These are phyloP conservation scores for Plumapathes pennacea DNA, from an alignment of 92 coral and sea anemone species.

Conservation along the genomic window DNA sequence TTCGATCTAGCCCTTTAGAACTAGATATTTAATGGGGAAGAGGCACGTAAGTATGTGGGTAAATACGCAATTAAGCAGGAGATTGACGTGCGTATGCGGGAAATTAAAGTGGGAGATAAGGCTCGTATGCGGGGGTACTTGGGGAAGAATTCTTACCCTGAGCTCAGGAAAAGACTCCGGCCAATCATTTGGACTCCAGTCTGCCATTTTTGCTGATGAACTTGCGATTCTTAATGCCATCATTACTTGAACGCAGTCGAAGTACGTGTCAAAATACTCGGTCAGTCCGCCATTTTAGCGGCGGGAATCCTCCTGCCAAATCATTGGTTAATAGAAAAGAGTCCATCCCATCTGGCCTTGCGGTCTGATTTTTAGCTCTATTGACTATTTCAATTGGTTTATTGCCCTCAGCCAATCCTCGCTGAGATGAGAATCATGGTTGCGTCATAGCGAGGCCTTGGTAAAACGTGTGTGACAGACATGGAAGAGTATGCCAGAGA, in stretches of 20 bases:
- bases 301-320: slow-evolving; percentile 33
- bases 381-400: slow-evolving; percentile 19
- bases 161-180: slow-evolving; percentile 79
- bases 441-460: slow-evolving; percentile 71
- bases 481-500: slow-evolving; percentile 99
- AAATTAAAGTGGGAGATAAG: no score
- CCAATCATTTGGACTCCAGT: slow-evolving; percentile 90
- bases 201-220: slow-evolving; percentile 27
- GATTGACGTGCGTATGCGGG: no score
- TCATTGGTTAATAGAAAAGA: slow-evolving; percentile 31
- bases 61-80: no score
- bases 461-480: slow-evolving; percentile 57
- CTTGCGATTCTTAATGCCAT: no score
- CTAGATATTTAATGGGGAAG: no score
- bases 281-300: slow-evolving; percentile 43
- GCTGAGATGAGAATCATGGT: no score
- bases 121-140: no score
- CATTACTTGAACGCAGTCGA: no score
- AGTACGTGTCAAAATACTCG: no score
- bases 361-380: slow-evolving; percentile 2
- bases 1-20: no score
- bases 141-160: no score
- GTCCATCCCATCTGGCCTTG: slow-evolving; percentile 10
- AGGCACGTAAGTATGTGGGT: no score
- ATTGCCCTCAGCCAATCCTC: slow-evolving; percentile 49